Evolutionary conservation across 2,113 vertebrate species (phyloP), one percentile per base, ranked within the genome.

Genomic region (Scomber colias): DNA sequence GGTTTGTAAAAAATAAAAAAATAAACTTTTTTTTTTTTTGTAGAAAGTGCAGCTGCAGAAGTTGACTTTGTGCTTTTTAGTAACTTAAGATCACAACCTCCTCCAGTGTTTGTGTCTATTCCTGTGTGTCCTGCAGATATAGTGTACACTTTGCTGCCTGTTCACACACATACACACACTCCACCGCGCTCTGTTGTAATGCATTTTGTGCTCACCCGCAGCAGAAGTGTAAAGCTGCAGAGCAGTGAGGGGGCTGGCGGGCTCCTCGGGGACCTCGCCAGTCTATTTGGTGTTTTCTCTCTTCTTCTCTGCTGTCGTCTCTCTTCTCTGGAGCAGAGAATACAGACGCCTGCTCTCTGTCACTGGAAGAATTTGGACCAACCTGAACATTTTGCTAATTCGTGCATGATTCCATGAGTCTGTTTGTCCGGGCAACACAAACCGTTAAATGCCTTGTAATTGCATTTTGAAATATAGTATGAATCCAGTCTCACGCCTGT

Each of bases 381-480:
- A 4, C 40, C 61, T 30, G 31, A 73, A 69, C 17, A 13, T 61
- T 27, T 69, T 35, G n/a, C 65, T 77, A 84, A 88, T 74, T 79
- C 60, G 74, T 48, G 19, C 13, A n/a, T 7, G 59, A 83, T 63
- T 70, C 77, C 63, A 3, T 27, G 59, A 73, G 85, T 64, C 45
- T 1, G 17, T 81, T 63, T 40, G 63, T 56, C 64, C 11, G 14
- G 12, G n/a, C 27, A 59, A 71, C 27, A 35, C 66, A 55, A 77
- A 49, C 1, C 9, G 40, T 86, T 82, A 79, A 84, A 85, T 35
- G 53, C 50, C 15, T 72, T 83, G 59, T 78, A 85, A 79, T 79
- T 87, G 75, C 62, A 46, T 87, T 81, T 77, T 73, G 64, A 82
- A 86, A 71, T 27, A 53, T 63, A 12, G 45, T 56, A 55, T 50